phyloP scores from a whole-genome alignment of 2,113 vertebrate genomes.

The Eolophus roseicapilla region DNA sequence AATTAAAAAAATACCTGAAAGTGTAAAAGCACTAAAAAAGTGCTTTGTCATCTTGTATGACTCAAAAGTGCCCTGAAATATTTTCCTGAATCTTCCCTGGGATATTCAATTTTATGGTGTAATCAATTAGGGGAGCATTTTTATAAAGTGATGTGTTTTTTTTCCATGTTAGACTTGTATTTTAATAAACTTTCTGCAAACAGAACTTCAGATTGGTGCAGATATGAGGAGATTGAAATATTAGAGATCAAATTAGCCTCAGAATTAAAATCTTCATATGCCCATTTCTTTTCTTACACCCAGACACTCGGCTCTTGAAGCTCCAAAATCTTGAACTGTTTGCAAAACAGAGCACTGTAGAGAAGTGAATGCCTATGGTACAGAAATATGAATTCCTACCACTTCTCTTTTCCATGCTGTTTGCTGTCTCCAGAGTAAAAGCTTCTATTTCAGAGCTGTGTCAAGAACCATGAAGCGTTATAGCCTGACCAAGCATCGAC shows the following conservation, averaged over 20 bases:
- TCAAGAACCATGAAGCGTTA: slow-evolving; percentile 62
- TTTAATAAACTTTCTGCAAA: not conserved
- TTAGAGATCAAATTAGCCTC: slow-evolving; percentile 16
- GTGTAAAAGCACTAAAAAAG: not conserved
- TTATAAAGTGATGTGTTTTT: not conserved
- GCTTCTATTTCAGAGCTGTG: slow-evolving; percentile 69
- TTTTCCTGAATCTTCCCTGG: not conserved
- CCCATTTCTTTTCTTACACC: not conserved
- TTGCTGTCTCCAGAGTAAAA: slow-evolving; percentile 61
- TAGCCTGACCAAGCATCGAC: slow-evolving; percentile 65
- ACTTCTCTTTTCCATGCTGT: slow-evolving; percentile 26
- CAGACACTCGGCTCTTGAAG: not conserved
- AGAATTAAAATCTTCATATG: not conserved
- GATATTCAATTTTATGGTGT: not conserved
- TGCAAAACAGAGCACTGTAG: not conserved
- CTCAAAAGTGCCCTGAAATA: not conserved
- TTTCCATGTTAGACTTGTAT: not conserved
- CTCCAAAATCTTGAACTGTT: not conserved
- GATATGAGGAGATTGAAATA: slow-evolving; percentile 8
- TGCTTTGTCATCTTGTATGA: not conserved
- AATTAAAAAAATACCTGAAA: not conserved
- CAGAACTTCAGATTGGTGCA: not conserved
- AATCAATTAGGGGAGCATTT: not conserved
- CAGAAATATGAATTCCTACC: not conserved
- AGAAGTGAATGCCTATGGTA: not conserved